A percentile compares a stretch with the other conserved stretches of the same genome.
These are phyloP conservation scores for Hydractinia symbiolongicarpus DNA, from an alignment of 30 jellyfish, hydroid and myxozoan genomes.

Conservation along the genomic window DNA sequence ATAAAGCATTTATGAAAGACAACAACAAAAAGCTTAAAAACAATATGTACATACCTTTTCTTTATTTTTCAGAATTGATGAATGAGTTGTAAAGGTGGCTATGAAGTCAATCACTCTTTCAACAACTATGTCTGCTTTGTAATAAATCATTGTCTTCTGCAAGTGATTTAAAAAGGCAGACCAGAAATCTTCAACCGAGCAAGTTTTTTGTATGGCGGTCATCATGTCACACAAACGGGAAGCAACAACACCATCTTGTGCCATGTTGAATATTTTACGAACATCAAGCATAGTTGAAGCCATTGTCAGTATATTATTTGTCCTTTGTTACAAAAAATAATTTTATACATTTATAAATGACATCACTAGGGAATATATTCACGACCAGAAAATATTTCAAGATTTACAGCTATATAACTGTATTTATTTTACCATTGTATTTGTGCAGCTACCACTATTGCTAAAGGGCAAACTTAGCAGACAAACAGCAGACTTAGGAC, in stretches of 20 bases:
- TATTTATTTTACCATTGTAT: too few relatives aligned
- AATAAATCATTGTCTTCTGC: constrained; percentile 61
- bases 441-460: too few relatives aligned
- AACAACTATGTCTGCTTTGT: constrained; percentile 72
- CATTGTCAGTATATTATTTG: not conserved
- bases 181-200: constrained; percentile 36
- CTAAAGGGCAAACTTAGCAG: too few relatives aligned
- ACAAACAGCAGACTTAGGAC: too few relatives aligned
- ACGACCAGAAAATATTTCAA: too few relatives aligned
- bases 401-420: too few relatives aligned
- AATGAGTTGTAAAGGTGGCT: constrained; percentile 53
- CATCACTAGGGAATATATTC: too few relatives aligned
- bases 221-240: constrained; percentile 15
- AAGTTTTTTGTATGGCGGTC: not conserved
- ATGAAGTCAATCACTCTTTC: constrained; percentile 74
- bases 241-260: constrained; percentile 41
- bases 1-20: too few relatives aligned
- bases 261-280: constrained; percentile 23
- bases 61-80: constrained; percentile 6
- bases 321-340: too few relatives aligned
- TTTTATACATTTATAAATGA: too few relatives aligned
- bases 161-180: constrained; percentile 45
- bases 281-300: not conserved
- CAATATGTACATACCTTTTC: constrained; percentile 8
- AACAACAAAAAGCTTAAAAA: too few relatives aligned